phyloP scores from a whole-genome alignment of 2,113 vertebrate species.

The Zootoca vivipara region DNA sequence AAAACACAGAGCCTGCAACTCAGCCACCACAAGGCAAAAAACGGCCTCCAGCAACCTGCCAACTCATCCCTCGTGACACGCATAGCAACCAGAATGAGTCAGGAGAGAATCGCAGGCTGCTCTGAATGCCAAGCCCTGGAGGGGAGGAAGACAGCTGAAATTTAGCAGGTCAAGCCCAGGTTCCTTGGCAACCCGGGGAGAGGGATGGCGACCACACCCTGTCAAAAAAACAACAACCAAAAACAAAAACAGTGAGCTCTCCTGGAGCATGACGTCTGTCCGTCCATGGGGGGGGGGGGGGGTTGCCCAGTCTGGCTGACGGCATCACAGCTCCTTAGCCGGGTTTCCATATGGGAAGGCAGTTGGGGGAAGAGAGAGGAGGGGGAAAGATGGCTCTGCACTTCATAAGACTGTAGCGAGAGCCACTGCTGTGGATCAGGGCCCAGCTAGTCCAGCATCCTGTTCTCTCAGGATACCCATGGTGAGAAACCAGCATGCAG shows the following conservation, averaged over 20 bases:
- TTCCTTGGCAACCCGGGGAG: background rate
- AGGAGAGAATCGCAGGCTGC: background rate
- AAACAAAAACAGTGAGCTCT: no score
- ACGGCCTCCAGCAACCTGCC: background rate
- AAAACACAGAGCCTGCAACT: background rate
- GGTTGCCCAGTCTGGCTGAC: background rate
- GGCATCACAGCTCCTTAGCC: background rate
- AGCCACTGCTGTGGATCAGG: no score
- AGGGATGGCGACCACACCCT: background rate
- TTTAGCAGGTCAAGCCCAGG: constrained; percentile 9
- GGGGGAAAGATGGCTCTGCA: no score
- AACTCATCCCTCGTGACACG: constrained; percentile 11
- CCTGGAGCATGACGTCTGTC: background rate
- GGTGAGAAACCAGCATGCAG: no score
- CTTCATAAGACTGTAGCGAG: no score
- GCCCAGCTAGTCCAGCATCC: no score
- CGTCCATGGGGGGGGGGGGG: background rate
- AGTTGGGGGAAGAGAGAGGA: no score
- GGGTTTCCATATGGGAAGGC: background rate
- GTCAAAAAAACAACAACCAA: background rate
- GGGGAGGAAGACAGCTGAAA: constrained; percentile 7
- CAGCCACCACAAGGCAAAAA: background rate
- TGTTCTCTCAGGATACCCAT: no score
- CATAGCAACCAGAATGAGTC: constrained; percentile 7
- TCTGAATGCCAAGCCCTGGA: background rate